Percentiles rank a stretch among this genome's conserved stretches.
Evolutionary conservation across 2,888 invertebrate genomes (phyloP).

Genomic region (Cybosia mesomella): DNA sequence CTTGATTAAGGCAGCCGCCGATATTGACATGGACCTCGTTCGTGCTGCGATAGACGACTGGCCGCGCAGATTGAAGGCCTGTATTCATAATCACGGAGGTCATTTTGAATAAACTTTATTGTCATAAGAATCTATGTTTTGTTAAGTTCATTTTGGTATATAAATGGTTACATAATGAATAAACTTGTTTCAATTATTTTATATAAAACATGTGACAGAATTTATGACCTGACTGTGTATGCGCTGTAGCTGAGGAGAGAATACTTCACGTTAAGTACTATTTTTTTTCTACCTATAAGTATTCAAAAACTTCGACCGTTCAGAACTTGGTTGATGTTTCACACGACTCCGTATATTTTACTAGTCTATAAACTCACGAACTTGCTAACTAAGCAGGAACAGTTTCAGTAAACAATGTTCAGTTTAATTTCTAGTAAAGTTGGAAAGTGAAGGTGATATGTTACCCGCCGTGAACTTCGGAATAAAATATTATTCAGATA

Average conservation of each 20-base stretch:
- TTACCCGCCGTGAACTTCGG: constrained; percentile 44
- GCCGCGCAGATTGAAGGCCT: no score
- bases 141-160: no score
- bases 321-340: neutral
- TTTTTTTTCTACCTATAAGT: neutral
- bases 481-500: constrained; percentile 46
- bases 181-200: no score
- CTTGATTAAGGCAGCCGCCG: no score
- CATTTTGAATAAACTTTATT: no score
- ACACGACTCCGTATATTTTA: constrained; percentile 32
- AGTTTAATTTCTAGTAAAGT: constrained; percentile 64
- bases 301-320: neutral
- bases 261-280: neutral
- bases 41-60: no score
- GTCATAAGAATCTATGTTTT: no score
- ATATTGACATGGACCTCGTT: no score
- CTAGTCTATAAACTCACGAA: constrained; percentile 44
- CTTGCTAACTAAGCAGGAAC: constrained; percentile 52
- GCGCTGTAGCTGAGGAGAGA: neutral
- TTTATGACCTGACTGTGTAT: no score
- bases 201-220: no score
- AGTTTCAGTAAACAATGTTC: constrained; percentile 63
- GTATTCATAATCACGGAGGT: no score
- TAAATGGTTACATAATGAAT: no score
- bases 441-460: constrained; percentile 54